phyloP scores from a whole-genome alignment of 2,888 invertebrate species.

The Oscheius sp. region DNA sequence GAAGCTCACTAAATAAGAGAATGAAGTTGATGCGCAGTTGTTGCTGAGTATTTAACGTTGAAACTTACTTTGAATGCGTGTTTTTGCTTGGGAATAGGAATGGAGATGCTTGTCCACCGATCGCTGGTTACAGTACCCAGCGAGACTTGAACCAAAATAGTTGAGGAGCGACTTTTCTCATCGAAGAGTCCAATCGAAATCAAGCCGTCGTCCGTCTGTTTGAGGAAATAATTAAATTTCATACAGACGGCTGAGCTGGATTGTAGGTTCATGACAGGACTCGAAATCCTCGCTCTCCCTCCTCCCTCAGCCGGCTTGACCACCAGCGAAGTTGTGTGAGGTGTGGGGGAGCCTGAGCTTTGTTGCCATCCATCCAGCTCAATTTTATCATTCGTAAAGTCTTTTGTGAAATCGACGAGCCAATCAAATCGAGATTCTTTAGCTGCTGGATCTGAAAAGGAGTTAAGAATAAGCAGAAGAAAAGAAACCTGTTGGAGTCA shows the following conservation, averaged over 20 bases:
- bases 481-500: constrained; percentile 45
- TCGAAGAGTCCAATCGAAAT: constrained; percentile 25
- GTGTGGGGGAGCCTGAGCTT: background rate
- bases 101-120: constrained; percentile 30
- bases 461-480: no score
- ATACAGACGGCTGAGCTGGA: constrained; percentile 21
- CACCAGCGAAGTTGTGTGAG: constrained; percentile 6
- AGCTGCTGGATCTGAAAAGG: constrained; percentile 20
- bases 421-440: constrained; percentile 34
- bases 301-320: constrained; percentile 4
- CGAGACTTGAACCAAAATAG: constrained; percentile 16
- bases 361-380: constrained; percentile 17
- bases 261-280: constrained; percentile 11
- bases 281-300: background rate
- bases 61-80: constrained; percentile 37
- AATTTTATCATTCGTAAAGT: constrained; percentile 27
- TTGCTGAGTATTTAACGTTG: no score
- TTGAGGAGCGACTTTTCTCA: constrained; percentile 27
- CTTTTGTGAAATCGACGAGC: constrained; percentile 37
- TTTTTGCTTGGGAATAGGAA: constrained; percentile 27
- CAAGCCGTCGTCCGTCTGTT: constrained; percentile 23
- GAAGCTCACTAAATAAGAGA: no score
- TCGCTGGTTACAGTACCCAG: constrained; percentile 17
- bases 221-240: constrained; percentile 18
- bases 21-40: no score